phyloP scores from a whole-genome alignment of 92 coral and sea anemone species.

The Desmophyllum pertusum region DNA sequence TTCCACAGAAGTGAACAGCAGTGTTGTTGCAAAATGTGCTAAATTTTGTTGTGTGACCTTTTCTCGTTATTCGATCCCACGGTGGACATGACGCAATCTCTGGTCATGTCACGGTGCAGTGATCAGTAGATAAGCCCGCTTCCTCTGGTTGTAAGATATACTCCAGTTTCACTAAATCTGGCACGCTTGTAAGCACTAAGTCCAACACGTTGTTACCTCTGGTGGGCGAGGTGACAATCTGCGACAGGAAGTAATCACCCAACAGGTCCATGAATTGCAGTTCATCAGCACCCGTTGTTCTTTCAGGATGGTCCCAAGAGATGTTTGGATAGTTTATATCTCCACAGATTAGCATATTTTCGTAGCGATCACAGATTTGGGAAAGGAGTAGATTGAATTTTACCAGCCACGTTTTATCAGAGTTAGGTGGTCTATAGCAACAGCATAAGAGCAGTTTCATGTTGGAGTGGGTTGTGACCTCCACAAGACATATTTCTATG shows the following conservation, averaged over 20 bases:
- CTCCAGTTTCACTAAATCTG: slow-evolving; percentile 31
- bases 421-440: slow-evolving; percentile 37
- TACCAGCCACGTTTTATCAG: slow-evolving; percentile 13
- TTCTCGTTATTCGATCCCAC: no score
- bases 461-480: slow-evolving; percentile 1
- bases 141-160: no score
- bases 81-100: no score
- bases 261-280: slow-evolving; percentile 35
- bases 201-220: slow-evolving; percentile 57
- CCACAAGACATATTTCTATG: slow-evolving; percentile 6
- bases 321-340: slow-evolving; percentile 42
- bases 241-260: slow-evolving; percentile 46
- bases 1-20: no score
- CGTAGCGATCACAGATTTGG: slow-evolving; percentile 7
- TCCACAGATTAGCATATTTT: slow-evolving; percentile 30
- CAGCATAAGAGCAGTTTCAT: slow-evolving; percentile 20
- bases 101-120: slow-evolving; percentile 43
- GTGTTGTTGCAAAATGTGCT: no score
- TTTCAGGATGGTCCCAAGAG: slow-evolving; percentile 28
- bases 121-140: slow-evolving; percentile 63
- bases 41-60: no score
- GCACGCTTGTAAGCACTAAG: slow-evolving; percentile 50
- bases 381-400: slow-evolving; percentile 5
- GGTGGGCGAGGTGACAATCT: slow-evolving; percentile 46
- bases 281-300: slow-evolving; percentile 38